Conservation (phyloP, 2,888 invertebrate genomes). For the Villa cingulata region DNA sequence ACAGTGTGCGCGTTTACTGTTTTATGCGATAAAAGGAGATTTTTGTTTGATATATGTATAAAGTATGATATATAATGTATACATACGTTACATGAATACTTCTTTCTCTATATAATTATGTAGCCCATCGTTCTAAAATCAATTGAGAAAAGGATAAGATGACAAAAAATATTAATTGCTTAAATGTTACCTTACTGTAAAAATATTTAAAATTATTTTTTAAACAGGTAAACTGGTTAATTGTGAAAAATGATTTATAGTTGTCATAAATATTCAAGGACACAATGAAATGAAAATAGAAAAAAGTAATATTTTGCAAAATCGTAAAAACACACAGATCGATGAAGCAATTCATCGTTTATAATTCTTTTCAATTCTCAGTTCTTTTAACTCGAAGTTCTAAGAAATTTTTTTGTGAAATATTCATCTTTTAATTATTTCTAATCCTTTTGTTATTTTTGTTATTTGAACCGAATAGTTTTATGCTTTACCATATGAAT, state of each 20-base stretch:
- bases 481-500: background rate
- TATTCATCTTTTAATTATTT: background rate
- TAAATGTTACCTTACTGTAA: background rate
- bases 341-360: no score
- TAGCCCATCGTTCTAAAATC: no score
- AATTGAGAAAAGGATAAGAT: no score
- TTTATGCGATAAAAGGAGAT: no score
- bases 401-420: background rate
- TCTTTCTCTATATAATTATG: no score
- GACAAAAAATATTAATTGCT: no score
- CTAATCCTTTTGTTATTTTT: background rate
- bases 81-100: no score
- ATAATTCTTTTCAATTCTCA: no score
- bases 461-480: no score
- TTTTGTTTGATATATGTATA: background rate
- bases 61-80: no score
- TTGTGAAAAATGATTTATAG: conserved; percentile 7
- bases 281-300: background rate
- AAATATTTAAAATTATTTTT: background rate
- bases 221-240: background rate
- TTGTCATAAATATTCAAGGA: conserved; percentile 5
- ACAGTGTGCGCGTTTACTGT: background rate
- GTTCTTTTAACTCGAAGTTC: background rate
- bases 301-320: conserved; percentile 8
- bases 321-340: conserved; percentile 5